These are phyloP conservation scores for Gallirallus australis DNA, from an alignment of 2,797 vertebrate genomes.

Conservation along the genomic window DNA sequence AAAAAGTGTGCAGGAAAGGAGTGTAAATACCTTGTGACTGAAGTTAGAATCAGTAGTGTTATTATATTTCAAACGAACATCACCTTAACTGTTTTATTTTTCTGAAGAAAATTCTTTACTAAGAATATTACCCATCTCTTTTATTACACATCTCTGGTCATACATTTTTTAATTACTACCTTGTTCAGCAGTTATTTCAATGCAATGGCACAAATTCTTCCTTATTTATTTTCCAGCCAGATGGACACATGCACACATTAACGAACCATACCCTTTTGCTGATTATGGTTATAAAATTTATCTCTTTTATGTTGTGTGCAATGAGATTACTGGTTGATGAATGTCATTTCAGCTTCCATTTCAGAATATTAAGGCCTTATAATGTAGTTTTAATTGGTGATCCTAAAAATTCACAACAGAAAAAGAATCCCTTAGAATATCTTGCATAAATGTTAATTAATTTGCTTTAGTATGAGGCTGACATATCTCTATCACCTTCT, in stretches of 20 bases:
- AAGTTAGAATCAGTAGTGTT: background rate
- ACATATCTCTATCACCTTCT: background rate
- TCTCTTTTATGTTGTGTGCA: background rate
- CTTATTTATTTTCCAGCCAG: background rate
- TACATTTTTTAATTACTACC: background rate
- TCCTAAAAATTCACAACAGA: background rate
- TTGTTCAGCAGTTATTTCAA: background rate
- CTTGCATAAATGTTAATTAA: background rate
- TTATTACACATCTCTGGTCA: background rate
- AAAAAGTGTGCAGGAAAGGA: background rate
- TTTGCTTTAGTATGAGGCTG: background rate
- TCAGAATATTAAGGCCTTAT: background rate
- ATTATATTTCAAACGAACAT: background rate
- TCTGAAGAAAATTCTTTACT: background rate
- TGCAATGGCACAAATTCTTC: background rate
- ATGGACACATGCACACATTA: background rate
- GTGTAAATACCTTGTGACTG: background rate
- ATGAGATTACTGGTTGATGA: background rate
- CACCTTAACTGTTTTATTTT: background rate
- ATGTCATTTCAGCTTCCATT: background rate
- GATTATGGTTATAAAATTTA: background rate
- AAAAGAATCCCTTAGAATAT: background rate
- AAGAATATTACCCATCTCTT: background rate
- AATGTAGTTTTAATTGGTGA: background rate
- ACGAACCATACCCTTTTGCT: background rate